Evolutionary conservation across 53 echinoderm and acorn worm genomes (phyloP), one percentile per base, ranked within the genome.

Genomic region (Stichopus horrens): DNA sequence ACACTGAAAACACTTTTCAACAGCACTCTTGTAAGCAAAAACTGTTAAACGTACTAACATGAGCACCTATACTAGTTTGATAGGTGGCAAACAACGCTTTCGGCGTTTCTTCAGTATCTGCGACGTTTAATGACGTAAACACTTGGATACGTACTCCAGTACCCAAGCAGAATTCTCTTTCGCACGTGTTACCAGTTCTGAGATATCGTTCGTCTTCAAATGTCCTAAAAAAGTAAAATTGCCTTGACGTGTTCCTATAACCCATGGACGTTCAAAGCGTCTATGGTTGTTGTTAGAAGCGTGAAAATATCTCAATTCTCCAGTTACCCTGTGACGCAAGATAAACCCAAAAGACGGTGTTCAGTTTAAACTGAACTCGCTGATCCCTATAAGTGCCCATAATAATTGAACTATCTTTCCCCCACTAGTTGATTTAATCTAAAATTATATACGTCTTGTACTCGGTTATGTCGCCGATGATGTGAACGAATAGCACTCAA

Each of bases 331-430:
- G 14, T 78, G 78, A 6, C 78, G 55, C 53, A 78, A 10, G 7
- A 74, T 74, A 74, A 74, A 74, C 11, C 75, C 75, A 74, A 74
- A 74, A 19, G 75, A 74, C 75, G n/a, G n/a, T 74, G n/a, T 74
- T 74, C 11, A 74, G 75, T 10, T 21, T 76, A 76, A 76, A 76
- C 23, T 76, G 76, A 76, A 76, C 76, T 76, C 76, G 76, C 23
- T 76, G 23, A 76, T 76, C 23, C 13, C 23, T 23, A 76, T 22
- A 76, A 5, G 23, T 23, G 21, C 76, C 23, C 74, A 18, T 23
- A 76, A 23, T 23, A 76, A 6, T 6, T 37, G 76, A 5, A 6
- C 76, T 37, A 76, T 21, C 23, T 11, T 76, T 76, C 76, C 23
- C 21, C 23, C 21, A 21, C 76, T 9, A 76, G 23, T 5, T 76